Evolutionary conservation across 1,140 invertebrate genomes (phyloP), one percentile per base, ranked within the genome.

Genomic region (Rhopalosiphum padi): DNA sequence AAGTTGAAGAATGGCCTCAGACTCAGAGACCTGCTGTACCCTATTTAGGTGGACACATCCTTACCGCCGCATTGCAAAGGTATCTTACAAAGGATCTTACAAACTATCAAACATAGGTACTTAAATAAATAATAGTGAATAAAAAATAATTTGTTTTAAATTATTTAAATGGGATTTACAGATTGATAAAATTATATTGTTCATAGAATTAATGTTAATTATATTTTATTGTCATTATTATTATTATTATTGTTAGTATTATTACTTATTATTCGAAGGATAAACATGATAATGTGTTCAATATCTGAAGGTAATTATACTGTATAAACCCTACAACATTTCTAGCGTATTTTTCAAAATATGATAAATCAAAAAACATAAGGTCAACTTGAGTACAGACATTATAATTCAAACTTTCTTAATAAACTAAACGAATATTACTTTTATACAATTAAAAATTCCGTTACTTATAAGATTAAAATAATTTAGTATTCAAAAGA

Each of bases 11-110:
- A 68, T 90, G 41, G 35, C 60, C 83, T 21, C 60, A 89, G 35
- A 90, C 68, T 25, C 55, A 89, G 46, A 90, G n/a, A n/a, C 60
- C 55, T 18, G 51, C 55, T 8, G 91, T 93, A 18, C 91, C 91
- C 25, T 93, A 93, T 53, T 93, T 93, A 55, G 91, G 91, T 11
- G 91, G 91, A 21, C 91, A 93, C 48, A 93, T 93, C 85, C 91
- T 93, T 18, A 93, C 91, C 25, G 91, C 91, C 18, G 91, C 91
- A 5, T 53, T 93, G 35, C 77, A 93, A 86, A 86, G 91, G 91
- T 86, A 55, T 43, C 68, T 5, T n/a, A 77, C 68, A 15, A 46
- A 46, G 43, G 55, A 30, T 55, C 8, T 60, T 60, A 60, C 25
- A 60, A 68, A n/a, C 30, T 68, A 68, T n/a, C 60, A n/a, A n/a